Base-by-base conservation (phyloP, 2,797 vertebrate species). In the Steatocranus sp. region DNA sequence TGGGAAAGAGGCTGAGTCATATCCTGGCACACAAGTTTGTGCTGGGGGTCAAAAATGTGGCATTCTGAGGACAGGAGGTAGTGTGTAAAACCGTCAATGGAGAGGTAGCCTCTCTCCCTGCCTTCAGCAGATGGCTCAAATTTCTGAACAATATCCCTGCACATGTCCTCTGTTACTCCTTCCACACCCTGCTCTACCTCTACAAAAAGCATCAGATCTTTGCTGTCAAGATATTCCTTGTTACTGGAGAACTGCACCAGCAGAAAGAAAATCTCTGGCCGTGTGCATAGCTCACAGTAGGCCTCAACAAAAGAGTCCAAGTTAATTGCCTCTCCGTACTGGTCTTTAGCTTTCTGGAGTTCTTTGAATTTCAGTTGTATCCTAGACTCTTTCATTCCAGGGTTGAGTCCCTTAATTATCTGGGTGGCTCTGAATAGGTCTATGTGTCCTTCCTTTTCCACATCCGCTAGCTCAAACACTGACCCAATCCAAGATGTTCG, bases 331-430 rank as follows among this genome's bases (percentile, higher is more conserved):
- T 85, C 87, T 2, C 97, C 96, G 0, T 96, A 94, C 85, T 97
- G 94, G 51, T 98, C 97, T 10, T 96, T 96, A 70, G 95, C 95
- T 90, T 98, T 98, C 91, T 98, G 97, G 68, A 98, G 93, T 88
- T 98, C 98, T 92, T 98, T 98, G 89, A 98, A 98, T 90, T 98
- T 98, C 68, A 98, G 93, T 89, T 98, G 97, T 9, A 98, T 97
- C 63, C 96, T 96, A 4, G 97, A 96, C 38, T 96, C 96, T 91
- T 97, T 97, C 97, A 98, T 98, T 79, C 98, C 98, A 1, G 97
- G 97, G 91, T 98, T 98, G 75, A 98, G 97, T 0, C 97, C 97
- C 75, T 97, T 97, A 81, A 98, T 97, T 58, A 98, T 97, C 92
- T 98, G 97, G 34, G 97, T 97, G 1, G 98, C 97, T 43, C 96